Base-by-base conservation (phyloP, 2,797 vertebrate species). In the Pyrocephalus nanus region DNA sequence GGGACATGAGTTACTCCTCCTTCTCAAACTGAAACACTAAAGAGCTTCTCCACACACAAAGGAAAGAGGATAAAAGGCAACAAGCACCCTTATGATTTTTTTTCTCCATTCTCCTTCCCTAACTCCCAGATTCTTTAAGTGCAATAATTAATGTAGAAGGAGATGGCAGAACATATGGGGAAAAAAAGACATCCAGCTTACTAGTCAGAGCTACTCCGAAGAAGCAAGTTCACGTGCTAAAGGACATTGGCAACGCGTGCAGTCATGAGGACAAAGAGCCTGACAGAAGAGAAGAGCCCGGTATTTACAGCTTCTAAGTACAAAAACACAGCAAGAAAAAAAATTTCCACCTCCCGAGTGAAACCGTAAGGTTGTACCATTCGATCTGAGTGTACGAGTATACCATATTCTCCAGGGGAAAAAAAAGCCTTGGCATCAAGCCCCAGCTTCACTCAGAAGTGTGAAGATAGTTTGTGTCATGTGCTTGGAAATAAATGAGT, bases 381-480 rank as follows among this genome's bases (percentile, higher is more conserved):
- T 91, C 16, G 30, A 27, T 93, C 57, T 67, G 73, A 86, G 76
- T 36, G 64, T 60, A 95, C 30, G 36, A 94, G 55, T 67, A 79
- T 64, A 90, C 82, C 86, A 94, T 88, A 92, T 88, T 93, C 91
- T 76, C 70, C 14, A 65, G 65, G 61, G n/a, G 91, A 88, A 95
- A 82, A 85, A 95, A 91, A 91, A 87, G 21, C 66, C 57, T 61
- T 95, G 91, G 95, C 94, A 97, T 61, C 5, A 2, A 88, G 91
- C 90, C 91, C 83, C 67, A 73, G 86, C 73, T 95, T 88, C 83
- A 82, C 83, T 96, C 84, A 88, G 86, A 96, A 96, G 95, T 95
- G 94, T 88, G 91, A 96, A 96, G 79, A 90, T 88, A 79, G 79
- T 88, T 96, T 92, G 83, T 75, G 85, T 93, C 90, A 57, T 38